Conservation (phyloP, 2,888 invertebrate genomes). For the Siphlonurus alternatus region DNA sequence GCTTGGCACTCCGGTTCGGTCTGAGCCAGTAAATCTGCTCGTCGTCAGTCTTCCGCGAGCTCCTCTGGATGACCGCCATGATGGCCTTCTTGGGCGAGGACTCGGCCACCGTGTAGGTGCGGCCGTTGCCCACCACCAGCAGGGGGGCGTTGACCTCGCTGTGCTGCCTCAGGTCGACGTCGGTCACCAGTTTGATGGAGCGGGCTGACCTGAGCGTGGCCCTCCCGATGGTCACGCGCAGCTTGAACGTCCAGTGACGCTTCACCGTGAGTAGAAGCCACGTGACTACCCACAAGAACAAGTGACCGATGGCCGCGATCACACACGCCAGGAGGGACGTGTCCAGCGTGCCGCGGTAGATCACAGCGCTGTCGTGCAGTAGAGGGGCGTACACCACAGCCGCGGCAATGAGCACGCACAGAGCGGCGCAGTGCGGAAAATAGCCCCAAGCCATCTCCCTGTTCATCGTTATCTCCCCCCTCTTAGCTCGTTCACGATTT, state of each 20-base stretch:
- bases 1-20: no score
- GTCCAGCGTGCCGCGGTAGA: constrained; percentile 57
- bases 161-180: constrained; percentile 35
- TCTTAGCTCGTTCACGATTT: constrained; percentile 43
- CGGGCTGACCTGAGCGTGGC: constrained; percentile 42
- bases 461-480: constrained; percentile 33
- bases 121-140: constrained; percentile 49
- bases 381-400: constrained; percentile 65
- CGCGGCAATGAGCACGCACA: constrained; percentile 56
- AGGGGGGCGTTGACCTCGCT: constrained; percentile 42
- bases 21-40: neutral
- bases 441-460: constrained; percentile 45
- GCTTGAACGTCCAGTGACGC: constrained; percentile 63
- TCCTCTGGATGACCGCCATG: constrained; percentile 42
- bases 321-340: constrained; percentile 50
- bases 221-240: constrained; percentile 40
- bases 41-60: constrained; percentile 28
- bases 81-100: constrained; percentile 48
- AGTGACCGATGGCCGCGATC: constrained; percentile 49
- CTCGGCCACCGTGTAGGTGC: constrained; percentile 48
- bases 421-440: constrained; percentile 66
- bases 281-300: constrained; percentile 68
- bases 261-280: constrained; percentile 73
- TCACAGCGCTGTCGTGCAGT: constrained; percentile 64
- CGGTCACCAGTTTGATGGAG: constrained; percentile 42